Percentiles rank a stretch among this genome's conserved stretches.
Conservation (phyloP, 2,797 vertebrate species). For the Danio aesculapii region DNA sequence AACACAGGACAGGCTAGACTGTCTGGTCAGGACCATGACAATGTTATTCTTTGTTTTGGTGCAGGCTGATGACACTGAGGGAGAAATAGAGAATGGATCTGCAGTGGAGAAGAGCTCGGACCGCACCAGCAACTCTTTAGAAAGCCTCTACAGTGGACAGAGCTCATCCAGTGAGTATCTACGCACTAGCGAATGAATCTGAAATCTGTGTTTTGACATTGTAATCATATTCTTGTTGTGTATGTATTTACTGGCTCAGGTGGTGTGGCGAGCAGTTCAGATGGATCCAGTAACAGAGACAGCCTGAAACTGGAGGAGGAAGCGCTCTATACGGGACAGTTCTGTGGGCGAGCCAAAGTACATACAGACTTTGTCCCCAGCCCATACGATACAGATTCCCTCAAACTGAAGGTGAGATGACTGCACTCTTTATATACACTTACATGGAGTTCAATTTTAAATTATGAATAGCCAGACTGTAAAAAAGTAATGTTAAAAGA, state of each 20-base stretch:
- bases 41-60: not conserved
- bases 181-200: not conserved
- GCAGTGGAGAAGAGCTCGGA: constrained; percentile 77
- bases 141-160: constrained; percentile 89
- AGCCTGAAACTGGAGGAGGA: constrained; percentile 89
- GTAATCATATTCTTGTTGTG: constrained; percentile 29
- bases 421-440: not conserved
- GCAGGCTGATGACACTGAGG: constrained; percentile 85
- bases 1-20: no score
- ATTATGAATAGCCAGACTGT: not conserved
- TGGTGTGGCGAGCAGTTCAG: constrained; percentile 89
- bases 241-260: constrained; percentile 74
- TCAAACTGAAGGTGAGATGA: constrained; percentile 92
- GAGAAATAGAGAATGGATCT: constrained; percentile 74
- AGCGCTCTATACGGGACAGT: constrained; percentile 85
- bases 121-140: constrained; percentile 86
- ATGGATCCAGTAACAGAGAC: constrained; percentile 86
- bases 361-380: constrained; percentile 97
- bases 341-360: constrained; percentile 92
- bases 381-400: constrained; percentile 94
- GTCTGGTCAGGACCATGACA: no score
- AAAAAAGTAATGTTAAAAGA: no score
- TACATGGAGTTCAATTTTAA: not conserved
- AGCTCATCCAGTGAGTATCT: constrained; percentile 90
- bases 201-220: not conserved